These are phyloP conservation scores for Lepidostoma basale DNA, from an alignment of 1,140 invertebrate genomes.

Conservation along the genomic window DNA sequence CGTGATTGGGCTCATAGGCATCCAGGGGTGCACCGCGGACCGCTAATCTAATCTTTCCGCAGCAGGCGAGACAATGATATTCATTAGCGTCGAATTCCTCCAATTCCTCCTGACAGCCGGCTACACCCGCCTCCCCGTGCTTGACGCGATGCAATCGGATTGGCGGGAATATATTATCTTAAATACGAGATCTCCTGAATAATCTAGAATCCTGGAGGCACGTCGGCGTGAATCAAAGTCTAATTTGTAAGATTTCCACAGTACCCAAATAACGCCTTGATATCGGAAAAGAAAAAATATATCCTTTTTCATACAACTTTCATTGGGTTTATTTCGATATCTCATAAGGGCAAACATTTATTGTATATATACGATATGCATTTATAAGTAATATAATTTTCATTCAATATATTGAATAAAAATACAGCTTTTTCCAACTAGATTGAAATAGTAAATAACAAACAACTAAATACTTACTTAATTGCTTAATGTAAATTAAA, in stretches of 20 bases:
- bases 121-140: background rate
- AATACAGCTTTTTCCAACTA: no score
- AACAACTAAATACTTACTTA: no score
- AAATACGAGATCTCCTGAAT: constrained; percentile 28
- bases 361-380: no score
- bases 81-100: constrained; percentile 39
- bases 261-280: no score
- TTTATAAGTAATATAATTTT: no score
- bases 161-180: constrained; percentile 38
- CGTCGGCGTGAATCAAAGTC: constrained; percentile 5
- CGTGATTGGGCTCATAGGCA: background rate
- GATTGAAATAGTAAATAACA: no score
- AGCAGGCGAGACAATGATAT: constrained; percentile 41
- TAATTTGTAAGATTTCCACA: constrained; percentile 17
- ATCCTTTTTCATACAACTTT: no score
- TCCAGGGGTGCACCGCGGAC: background rate
- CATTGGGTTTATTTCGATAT: no score
- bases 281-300: no score
- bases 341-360: no score
- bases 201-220: constrained; percentile 13
- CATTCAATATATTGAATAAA: no score
- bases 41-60: constrained; percentile 37
- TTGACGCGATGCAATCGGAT: constrained; percentile 21
- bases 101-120: constrained; percentile 18
- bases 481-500: no score